Percentiles rank a stretch among this genome's conserved stretches.
Evolutionary conservation across 2,113 vertebrate genomes (phyloP).

Genomic region (Neopipo cinnamomea): DNA sequence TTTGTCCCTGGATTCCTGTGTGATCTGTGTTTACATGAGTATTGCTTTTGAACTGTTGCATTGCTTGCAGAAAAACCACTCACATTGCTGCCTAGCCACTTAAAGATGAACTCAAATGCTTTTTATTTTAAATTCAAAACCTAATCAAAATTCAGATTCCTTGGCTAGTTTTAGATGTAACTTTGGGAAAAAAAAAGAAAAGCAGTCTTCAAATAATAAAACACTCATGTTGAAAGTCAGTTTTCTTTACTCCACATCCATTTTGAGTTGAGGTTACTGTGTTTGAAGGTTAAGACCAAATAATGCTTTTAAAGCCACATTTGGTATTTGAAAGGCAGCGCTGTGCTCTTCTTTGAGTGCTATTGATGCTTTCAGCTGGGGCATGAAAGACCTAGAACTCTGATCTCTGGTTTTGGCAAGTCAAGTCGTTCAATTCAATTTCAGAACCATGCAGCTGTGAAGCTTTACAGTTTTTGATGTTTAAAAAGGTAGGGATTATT

Average conservation of each 20-base stretch:
- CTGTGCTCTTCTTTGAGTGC: conserved; percentile 18
- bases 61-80: background rate
- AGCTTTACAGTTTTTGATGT: conserved; percentile 40
- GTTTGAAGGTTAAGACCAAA: conserved; percentile 1
- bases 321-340: conserved; percentile 6
- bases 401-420: conserved; percentile 60
- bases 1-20: background rate
- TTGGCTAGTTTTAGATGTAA: background rate
- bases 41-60: background rate
- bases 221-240: background rate
- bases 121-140: background rate
- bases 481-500: conserved; percentile 52
- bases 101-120: background rate
- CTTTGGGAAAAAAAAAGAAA: background rate
- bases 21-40: background rate
- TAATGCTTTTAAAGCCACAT: background rate
- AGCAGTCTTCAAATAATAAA: background rate
- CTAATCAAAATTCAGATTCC: background rate
- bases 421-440: conserved; percentile 44
- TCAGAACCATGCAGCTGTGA: conserved; percentile 39
- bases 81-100: background rate
- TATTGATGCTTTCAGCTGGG: conserved; percentile 52
- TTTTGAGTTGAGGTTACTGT: conserved; percentile 8
- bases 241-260: background rate
- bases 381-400: conserved; percentile 63